A percentile compares a stretch with the other conserved stretches of the same genome.
Conservation (phyloP, 2,113 vertebrate species). For the Phrynosoma platyrhinos region DNA sequence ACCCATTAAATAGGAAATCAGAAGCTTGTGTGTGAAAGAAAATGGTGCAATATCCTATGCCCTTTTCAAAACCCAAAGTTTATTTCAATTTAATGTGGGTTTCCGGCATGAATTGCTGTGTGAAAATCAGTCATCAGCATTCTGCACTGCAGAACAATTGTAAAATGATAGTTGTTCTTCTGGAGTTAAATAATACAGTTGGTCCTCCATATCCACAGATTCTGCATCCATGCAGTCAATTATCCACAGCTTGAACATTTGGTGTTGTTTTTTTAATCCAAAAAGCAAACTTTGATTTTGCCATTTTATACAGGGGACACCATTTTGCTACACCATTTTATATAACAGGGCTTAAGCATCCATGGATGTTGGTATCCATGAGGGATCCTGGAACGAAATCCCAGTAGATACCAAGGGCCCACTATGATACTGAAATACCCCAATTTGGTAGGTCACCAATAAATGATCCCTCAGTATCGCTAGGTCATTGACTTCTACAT, state of each 20-base stretch:
- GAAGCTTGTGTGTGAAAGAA: neutral
- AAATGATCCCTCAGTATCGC: neutral
- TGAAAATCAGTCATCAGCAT: neutral
- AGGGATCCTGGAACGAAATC: too few species aligned
- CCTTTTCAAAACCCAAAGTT: fast-evolving
- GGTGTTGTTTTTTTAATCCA: too few species aligned
- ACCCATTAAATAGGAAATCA: neutral
- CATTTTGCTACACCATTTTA: too few species aligned
- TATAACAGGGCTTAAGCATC: too few species aligned
- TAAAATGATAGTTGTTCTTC: neutral
- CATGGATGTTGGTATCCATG: too few species aligned
- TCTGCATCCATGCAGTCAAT: too few species aligned
- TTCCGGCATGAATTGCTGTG: fast-evolving
- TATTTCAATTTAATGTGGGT: neutral
- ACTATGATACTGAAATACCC: neutral
- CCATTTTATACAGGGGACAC: too few species aligned
- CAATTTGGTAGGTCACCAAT: neutral
- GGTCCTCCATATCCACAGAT: too few species aligned
- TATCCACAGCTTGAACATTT: too few species aligned
- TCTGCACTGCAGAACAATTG: neutral
- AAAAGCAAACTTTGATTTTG: too few species aligned
- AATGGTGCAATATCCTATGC: neutral
- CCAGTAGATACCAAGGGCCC: too few species aligned
- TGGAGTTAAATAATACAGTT: neutral
- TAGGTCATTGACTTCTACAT: neutral